Evolutionary conservation across 2,888 invertebrate species (phyloP).

Genomic region (Brachylomia viminalis): DNA sequence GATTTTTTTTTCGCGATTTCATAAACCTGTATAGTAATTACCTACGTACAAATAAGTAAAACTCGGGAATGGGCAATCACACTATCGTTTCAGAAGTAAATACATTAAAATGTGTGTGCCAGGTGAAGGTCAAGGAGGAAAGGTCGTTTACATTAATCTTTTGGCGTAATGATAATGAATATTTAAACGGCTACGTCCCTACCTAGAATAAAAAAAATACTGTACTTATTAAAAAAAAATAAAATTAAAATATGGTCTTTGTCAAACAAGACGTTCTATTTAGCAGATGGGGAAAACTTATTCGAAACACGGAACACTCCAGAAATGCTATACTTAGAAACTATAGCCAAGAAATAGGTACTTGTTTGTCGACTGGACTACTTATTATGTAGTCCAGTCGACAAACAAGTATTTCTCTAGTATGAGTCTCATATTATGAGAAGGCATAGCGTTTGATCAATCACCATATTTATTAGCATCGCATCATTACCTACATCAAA

Average conservation of each 20-base stretch:
- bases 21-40: neutral
- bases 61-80: slow-evolving; percentile 8
- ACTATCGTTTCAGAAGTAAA: slow-evolving; percentile 14
- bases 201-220: neutral
- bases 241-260: neutral
- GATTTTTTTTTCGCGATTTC: too few relatives aligned
- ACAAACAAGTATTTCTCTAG: too few relatives aligned
- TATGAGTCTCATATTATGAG: too few relatives aligned
- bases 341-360: too few relatives aligned
- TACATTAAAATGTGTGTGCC: neutral
- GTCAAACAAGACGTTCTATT: slow-evolving; percentile 2
- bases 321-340: neutral
- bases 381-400: too few relatives aligned
- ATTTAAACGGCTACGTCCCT: neutral
- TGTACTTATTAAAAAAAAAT: neutral
- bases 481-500: neutral
- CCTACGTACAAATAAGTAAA: neutral
- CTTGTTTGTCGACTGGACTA: neutral
- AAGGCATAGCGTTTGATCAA: neutral
- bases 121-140: neutral
- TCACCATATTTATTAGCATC: neutral
- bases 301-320: neutral
- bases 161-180: neutral
- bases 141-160: neutral
- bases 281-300: neutral